A percentile compares a stretch with the other conserved stretches of the same genome.
These are phyloP conservation scores for Neoarius graeffei DNA, from an alignment of 2,113 vertebrate species.

Conservation along the genomic window DNA sequence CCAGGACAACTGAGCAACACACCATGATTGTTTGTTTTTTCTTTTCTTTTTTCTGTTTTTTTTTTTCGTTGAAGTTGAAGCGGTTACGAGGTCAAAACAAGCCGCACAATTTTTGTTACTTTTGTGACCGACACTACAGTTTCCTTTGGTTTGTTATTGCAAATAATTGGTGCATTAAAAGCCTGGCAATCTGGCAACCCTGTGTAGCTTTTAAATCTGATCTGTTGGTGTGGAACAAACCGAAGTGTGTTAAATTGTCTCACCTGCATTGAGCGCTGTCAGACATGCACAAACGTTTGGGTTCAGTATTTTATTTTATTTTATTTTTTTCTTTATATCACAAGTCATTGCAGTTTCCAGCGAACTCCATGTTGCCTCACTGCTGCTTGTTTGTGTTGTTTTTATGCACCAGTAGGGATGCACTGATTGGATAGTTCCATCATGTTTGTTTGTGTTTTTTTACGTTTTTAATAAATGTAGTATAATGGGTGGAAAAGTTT, in stretches of 20 bases:
- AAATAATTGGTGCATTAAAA: background rate
- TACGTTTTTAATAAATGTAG: background rate
- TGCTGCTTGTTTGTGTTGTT: background rate
- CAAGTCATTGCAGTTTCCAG: background rate
- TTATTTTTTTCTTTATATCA: background rate
- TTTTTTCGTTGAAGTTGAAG: background rate
- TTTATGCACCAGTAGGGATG: background rate
- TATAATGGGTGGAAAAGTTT: no score
- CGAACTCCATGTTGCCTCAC: background rate
- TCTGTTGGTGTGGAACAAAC: background rate
- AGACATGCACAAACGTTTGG: background rate
- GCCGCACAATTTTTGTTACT: background rate
- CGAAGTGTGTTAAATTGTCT: background rate
- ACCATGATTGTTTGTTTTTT: background rate
- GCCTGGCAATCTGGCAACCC: background rate
- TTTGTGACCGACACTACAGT: background rate
- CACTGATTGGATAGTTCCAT: background rate
- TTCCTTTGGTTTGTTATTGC: background rate
- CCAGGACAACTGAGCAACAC: background rate
- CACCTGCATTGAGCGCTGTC: background rate
- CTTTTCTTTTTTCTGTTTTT: no score
- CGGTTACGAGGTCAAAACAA: background rate
- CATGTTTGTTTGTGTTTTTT: no score
- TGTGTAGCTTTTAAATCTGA: background rate
- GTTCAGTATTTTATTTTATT: background rate